Evolutionary conservation across 1,140 invertebrate genomes (phyloP), one percentile per base, ranked within the genome.

Genomic region (Drosophila pseudoobscura): DNA sequence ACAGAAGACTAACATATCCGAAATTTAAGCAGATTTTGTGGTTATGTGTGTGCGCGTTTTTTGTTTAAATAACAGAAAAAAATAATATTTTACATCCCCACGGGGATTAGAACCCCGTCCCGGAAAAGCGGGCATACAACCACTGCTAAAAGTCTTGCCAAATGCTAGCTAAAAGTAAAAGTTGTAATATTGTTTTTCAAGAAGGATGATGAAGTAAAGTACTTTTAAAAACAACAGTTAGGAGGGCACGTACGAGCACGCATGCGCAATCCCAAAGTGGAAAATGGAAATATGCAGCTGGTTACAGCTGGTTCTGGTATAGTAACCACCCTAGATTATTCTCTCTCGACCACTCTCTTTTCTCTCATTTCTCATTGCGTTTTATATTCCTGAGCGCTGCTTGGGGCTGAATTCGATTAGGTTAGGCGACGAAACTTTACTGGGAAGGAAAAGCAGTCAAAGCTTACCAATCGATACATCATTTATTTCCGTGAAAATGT

Each of bases 391-490:
- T 17, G 47, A 43, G 51, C 35, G 49, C 45, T 69, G 39, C 54
- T 52, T 47, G 51, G 45, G 46, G 50, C 55, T 11, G 17, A 53
- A 26, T 61, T 45, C 15, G 15, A 31, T 53, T 53, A 24, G 26
- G 5, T 53, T 53, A 24, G 26, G 5, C 43, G 24, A 26, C 35
- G 47, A 57, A 66, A 74, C 73, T 79, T 64, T 61, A 43, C 41
- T 61, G 68, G 43, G 24, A 69, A 58, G 22, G 15, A 7, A 68
- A 61, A 80, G 50, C 45, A 35, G 44, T 29, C 26, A 54, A 70
- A 74, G 57, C 74, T 77, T 50, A 45, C 35, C 53, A 82, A 82
- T 82, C 79, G 72, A 82, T 82, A 26, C 24, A 26, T 55, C 47
- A 72, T 80, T 75, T 62, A 65, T 45, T 65, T 69, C 39, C 31